These are phyloP conservation scores for Creontiades dilutus DNA, from an alignment of 2,888 invertebrate species.

Conservation along the genomic window DNA sequence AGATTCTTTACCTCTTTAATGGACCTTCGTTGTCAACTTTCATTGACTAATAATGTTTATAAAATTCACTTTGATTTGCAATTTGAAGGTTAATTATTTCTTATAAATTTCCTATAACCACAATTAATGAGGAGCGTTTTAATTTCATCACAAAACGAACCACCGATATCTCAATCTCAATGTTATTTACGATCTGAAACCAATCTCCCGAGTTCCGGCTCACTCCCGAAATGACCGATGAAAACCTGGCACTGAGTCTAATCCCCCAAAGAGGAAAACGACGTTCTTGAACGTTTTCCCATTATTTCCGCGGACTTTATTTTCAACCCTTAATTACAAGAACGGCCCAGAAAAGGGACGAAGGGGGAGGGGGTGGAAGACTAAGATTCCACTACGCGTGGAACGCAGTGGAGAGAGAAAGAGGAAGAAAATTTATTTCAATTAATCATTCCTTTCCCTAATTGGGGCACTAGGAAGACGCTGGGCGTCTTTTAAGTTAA, in stretches of 20 bases:
- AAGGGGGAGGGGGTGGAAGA: not conserved
- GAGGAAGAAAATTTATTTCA: slow-evolving; percentile 66
- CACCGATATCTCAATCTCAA: too few species aligned
- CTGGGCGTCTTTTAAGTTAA: slow-evolving; percentile 70
- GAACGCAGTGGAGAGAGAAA: not conserved
- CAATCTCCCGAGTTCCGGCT: not conserved
- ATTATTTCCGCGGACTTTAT: slow-evolving; percentile 59
- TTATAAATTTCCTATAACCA: too few species aligned
- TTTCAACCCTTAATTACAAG: slow-evolving; percentile 63
- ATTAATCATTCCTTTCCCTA: slow-evolving; percentile 69
- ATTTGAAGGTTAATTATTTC: too few species aligned
- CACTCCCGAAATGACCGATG: slow-evolving; percentile 16
- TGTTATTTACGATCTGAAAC: too few species aligned
- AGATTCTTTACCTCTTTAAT: too few species aligned
- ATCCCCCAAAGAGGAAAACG: slow-evolving; percentile 8
- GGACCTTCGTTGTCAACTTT: too few species aligned
- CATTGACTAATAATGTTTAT: too few species aligned
- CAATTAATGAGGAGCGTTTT: too few species aligned
- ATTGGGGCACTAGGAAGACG: slow-evolving; percentile 70
- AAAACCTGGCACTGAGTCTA: not conserved
- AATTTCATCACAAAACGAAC: too few species aligned
- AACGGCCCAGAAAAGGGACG: slow-evolving; percentile 41
- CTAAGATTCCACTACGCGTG: slow-evolving; percentile 9
- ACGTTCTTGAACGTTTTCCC: slow-evolving; percentile 37
- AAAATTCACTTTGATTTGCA: too few species aligned